Evolutionary conservation across 2,888 invertebrate species (phyloP).

Genomic region (Scelioninae gen. 1): DNA sequence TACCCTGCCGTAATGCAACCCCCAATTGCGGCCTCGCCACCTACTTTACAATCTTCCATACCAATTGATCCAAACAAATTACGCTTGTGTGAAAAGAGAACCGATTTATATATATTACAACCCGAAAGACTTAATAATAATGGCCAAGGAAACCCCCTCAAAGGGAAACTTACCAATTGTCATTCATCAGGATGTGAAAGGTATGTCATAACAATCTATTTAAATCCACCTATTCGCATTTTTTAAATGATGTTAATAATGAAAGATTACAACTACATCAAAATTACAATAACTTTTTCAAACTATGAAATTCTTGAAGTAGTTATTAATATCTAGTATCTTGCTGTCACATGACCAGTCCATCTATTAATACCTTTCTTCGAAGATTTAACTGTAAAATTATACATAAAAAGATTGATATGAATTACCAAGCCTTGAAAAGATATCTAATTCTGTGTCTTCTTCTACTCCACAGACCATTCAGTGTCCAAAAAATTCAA

Average conservation of each 20-base stretch:
- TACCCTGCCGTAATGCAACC: slow-evolving; percentile 81
- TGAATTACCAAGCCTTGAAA: not conserved
- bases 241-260: too few species aligned
- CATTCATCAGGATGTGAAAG: slow-evolving; percentile 94
- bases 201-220: slow-evolving; percentile 83
- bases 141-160: slow-evolving; percentile 92
- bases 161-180: slow-evolving; percentile 95
- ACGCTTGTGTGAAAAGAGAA: slow-evolving; percentile 93
- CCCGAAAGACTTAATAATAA: slow-evolving; percentile 91
- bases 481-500: slow-evolving; percentile 96
- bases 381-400: too few species aligned
- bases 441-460: not conserved
- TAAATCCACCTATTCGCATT: too few species aligned
- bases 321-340: too few species aligned
- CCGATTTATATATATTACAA: slow-evolving; percentile 93
- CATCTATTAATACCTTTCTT: too few species aligned
- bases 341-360: too few species aligned
- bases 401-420: not conserved
- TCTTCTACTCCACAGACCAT: slow-evolving; percentile 87
- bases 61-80: slow-evolving; percentile 79
- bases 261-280: too few species aligned
- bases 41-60: slow-evolving; percentile 86
- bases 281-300: too few species aligned
- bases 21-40: slow-evolving; percentile 77
- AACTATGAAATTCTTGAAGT: too few species aligned